phyloP scores from a whole-genome alignment of 1,140 invertebrate genomes.

The Rhopalosiphum padi region DNA sequence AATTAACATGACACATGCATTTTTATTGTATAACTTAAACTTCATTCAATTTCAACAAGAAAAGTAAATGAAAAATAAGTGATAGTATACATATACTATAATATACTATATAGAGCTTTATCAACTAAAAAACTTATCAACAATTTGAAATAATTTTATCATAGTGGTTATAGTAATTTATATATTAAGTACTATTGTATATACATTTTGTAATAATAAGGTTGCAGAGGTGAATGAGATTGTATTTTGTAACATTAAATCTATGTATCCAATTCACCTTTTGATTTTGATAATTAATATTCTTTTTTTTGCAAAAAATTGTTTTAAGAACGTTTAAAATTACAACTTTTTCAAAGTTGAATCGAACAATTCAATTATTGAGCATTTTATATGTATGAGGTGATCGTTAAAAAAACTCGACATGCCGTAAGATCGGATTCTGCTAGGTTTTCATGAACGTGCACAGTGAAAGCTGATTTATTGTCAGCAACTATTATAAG shows the following conservation, averaged over 20 bases:
- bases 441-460: background rate
- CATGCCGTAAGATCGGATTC: background rate
- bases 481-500: constrained; percentile 38
- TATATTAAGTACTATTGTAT: too few species aligned
- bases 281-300: background rate
- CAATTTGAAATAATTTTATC: background rate
- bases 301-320: background rate
- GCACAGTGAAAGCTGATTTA: constrained; percentile 38
- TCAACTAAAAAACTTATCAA: background rate
- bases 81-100: background rate
- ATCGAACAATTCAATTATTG: background rate
- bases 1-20: background rate
- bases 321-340: background rate
- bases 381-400: background rate
- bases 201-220: too few species aligned
- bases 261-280: background rate
- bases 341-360: background rate
- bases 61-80: background rate
- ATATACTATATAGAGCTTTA: background rate
- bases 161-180: too few species aligned
- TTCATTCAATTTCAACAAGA: background rate
- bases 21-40: background rate
- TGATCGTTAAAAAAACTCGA: background rate
- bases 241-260: background rate
- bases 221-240: too few species aligned